Conservation (phyloP, 2,797 vertebrate species). For the Coilia nasus region DNA sequence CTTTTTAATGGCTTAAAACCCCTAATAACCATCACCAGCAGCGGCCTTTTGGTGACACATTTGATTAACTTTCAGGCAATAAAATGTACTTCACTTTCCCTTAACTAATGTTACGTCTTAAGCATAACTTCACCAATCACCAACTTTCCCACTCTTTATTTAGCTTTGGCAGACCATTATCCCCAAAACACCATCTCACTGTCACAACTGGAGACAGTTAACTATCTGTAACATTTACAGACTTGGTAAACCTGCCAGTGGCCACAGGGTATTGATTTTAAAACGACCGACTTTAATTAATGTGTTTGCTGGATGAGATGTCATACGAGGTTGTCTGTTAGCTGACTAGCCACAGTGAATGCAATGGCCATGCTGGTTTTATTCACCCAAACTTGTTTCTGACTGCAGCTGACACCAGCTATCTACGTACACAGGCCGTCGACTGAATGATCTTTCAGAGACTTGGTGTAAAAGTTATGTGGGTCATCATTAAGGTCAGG, state of each 20-base stretch:
- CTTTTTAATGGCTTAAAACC: too few relatives aligned
- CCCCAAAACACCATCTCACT: not conserved
- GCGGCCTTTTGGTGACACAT: not conserved
- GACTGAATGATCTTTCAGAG: not conserved
- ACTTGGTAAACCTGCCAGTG: not conserved
- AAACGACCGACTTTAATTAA: not conserved
- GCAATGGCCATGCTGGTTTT: not conserved
- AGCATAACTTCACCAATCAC: not conserved
- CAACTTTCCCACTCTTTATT: not conserved
- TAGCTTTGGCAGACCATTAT: not conserved
- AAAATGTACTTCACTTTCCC: not conserved
- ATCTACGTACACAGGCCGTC: not conserved
- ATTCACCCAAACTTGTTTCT: not conserved
- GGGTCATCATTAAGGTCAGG: too few relatives aligned
- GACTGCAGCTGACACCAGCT: not conserved
- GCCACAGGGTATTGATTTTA: not conserved
- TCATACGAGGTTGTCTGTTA: not conserved
- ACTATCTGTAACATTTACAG: not conserved
- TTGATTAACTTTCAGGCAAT: not conserved
- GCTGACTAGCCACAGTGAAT: not conserved
- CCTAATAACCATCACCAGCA: too few relatives aligned
- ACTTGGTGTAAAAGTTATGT: not conserved
- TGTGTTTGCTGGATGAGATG: not conserved
- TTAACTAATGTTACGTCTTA: not conserved
- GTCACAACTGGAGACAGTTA: not conserved